Evolutionary conservation across 2,888 invertebrate genomes (phyloP).

Genomic region (Chalcosyrphus nemorum): DNA sequence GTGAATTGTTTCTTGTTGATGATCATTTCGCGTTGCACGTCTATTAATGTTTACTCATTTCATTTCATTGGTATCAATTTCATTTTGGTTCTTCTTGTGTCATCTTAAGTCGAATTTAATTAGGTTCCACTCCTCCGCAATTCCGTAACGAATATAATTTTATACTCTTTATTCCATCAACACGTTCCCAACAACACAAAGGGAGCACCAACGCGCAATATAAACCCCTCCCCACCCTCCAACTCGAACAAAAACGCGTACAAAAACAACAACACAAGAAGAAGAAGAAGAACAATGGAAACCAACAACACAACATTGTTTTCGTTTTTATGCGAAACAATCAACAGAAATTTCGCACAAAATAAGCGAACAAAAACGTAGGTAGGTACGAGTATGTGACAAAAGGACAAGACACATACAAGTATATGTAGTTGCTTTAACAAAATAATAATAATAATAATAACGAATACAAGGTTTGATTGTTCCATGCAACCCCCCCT

Average conservation of each 20-base stretch:
- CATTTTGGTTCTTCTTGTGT: conserved; percentile 11
- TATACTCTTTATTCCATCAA: conserved; percentile 31
- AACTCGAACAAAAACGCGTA: no score
- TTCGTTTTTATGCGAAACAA: conserved; percentile 64
- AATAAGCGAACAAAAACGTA: conserved; percentile 36
- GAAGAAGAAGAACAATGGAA: conserved; percentile 23
- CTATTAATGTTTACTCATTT: conserved; percentile 1
- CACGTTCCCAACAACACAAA: conserved; percentile 32
- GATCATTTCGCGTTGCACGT: background rate
- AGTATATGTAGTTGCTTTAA: background rate
- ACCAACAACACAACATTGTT: conserved; percentile 22
- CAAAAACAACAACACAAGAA: background rate
- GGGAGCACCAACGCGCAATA: conserved; percentile 21
- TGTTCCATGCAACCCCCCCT: conserved; percentile 11
- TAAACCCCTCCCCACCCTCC: no score
- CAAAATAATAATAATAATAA: conserved; percentile 42
- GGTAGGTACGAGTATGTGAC: background rate
- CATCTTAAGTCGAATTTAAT: conserved; percentile 60
- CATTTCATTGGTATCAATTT: conserved; percentile 38
- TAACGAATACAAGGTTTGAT: conserved; percentile 32
- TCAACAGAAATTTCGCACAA: conserved; percentile 57
- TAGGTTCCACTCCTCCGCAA: conserved; percentile 31
- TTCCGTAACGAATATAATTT: conserved; percentile 28
- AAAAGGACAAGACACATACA: conserved; percentile 3
- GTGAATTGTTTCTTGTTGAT: background rate